These are phyloP conservation scores for Malachius bipustulatus DNA, from an alignment of 2,888 invertebrate species.

Conservation along the genomic window DNA sequence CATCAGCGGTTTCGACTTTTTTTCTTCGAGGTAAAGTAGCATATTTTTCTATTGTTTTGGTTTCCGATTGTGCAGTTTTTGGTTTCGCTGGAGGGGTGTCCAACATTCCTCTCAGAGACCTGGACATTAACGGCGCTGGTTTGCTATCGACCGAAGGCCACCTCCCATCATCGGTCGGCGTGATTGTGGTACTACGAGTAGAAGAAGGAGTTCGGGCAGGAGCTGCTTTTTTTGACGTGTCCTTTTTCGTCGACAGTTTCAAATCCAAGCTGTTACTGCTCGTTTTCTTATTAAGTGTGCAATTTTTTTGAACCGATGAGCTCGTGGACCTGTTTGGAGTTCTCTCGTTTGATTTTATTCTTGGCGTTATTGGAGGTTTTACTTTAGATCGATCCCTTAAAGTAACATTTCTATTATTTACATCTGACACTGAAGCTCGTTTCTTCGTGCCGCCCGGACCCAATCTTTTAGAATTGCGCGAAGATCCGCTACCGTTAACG, in stretches of 20 bases:
- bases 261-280: constrained; percentile 26
- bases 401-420: constrained; percentile 30
- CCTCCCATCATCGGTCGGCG: constrained; percentile 56
- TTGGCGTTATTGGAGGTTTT: constrained; percentile 31
- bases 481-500: constrained; percentile 39
- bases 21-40: constrained; percentile 66
- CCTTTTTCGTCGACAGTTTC: constrained; percentile 17
- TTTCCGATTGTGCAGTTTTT: constrained; percentile 32
- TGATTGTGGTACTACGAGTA: constrained; percentile 40
- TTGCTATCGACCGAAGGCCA: constrained; percentile 49
- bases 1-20: constrained; percentile 48
- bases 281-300: constrained; percentile 27
- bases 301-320: constrained; percentile 22
- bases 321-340: constrained; percentile 30
- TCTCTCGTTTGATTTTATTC: constrained; percentile 39
- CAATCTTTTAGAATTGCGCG: constrained; percentile 32
- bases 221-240: constrained; percentile 14
- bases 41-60: constrained; percentile 55
- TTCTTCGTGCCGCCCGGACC: constrained; percentile 20
- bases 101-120: constrained; percentile 32
- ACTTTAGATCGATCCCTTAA: constrained; percentile 24
- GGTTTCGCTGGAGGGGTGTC: constrained; percentile 29
- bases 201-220: constrained; percentile 17
- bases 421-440: constrained; percentile 17
- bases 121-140: constrained; percentile 32